Evolutionary conservation across 1,140 invertebrate species (phyloP), one percentile per base, ranked within the genome.

Genomic region (Zaprionus inermis): DNA sequence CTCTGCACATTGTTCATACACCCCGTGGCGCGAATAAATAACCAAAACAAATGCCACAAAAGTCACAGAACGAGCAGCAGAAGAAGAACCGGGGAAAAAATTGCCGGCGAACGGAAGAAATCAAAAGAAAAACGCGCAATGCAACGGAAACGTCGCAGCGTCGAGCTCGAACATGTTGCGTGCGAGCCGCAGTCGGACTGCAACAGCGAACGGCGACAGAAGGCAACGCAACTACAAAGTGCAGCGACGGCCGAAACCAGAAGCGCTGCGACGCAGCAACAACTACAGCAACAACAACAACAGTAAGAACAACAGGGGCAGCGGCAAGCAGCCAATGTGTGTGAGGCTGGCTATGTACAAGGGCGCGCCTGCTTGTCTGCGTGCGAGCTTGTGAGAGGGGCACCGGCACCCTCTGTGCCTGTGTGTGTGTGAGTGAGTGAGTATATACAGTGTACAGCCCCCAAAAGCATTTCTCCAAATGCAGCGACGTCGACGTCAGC

Each of bases 391-490:
- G 55, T 30, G 72, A 74, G 72, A 74, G 72, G 66, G 52, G 24
- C 66, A 74, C 46, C 28, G 18, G 32, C 18, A 18, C 12, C 49
- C 18, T 44, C 18, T 56, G 38, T 55, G 32, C 38, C n/a, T 70
- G 55, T 59, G 22, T 24, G 49, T 55, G 24, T 44, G 38, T 30
- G 22, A 56, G 61, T 67, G 34, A 64, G 46, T 65, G 52, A 69
- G 65, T 58, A 24, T 64, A 63, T 74, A 72, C 70, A 65, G 36
- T 41, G 61, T 20, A 78, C 83, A 88, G 83, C 83, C 83, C 83
- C 83, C 84, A 85, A 66, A 72, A 72, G 58, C 79, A 80, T 88
- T 88, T 88, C 83, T 89, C 83, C 83, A 88, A 88, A 72, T 88
- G 83, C 83, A 88, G 66, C 84, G 75, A 65, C 79, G 83, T 59